These are phyloP conservation scores for Orthosia gothica DNA, from an alignment of 2,888 invertebrate genomes.

Conservation along the genomic window DNA sequence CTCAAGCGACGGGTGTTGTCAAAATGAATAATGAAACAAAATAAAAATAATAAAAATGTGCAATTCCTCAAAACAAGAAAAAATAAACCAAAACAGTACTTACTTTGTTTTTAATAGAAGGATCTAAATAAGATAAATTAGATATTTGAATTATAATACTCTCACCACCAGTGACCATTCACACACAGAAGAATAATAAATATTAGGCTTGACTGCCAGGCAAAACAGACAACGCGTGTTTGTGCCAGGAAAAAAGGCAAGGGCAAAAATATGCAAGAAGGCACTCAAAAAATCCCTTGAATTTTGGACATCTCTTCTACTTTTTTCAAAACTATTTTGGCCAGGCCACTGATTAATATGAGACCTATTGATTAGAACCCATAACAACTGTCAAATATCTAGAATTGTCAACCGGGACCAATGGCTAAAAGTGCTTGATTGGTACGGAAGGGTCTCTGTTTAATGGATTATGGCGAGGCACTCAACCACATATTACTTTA, in stretches of 20 bases:
- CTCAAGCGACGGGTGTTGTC: conserved; percentile 43
- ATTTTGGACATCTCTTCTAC: not conserved
- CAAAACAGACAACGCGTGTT: too few species aligned
- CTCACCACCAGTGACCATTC: conserved; percentile 21
- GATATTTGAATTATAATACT: conserved; percentile 10
- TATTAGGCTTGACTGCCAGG: not conserved
- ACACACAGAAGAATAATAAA: not conserved
- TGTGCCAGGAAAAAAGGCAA: not conserved
- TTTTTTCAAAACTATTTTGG: too few species aligned
- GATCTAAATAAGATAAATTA: conserved; percentile 19
- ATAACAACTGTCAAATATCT: too few species aligned
- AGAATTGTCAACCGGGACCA: too few species aligned
- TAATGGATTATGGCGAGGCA: too few species aligned
- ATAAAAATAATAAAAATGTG: conserved; percentile 23
- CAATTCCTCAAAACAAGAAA: conserved; percentile 15
- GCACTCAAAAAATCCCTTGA: not conserved
- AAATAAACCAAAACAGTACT: conserved; percentile 30
- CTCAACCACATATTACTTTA: too few species aligned
- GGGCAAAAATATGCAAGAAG: not conserved
- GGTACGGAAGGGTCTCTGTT: too few species aligned
- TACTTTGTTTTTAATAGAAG: conserved; percentile 43
- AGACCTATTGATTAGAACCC: too few species aligned
- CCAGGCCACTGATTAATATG: too few species aligned
- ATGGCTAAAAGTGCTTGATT: too few species aligned
- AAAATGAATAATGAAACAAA: conserved; percentile 1